phyloP scores from a whole-genome alignment of 2,113 vertebrate genomes.

The Mus musculus region DNA sequence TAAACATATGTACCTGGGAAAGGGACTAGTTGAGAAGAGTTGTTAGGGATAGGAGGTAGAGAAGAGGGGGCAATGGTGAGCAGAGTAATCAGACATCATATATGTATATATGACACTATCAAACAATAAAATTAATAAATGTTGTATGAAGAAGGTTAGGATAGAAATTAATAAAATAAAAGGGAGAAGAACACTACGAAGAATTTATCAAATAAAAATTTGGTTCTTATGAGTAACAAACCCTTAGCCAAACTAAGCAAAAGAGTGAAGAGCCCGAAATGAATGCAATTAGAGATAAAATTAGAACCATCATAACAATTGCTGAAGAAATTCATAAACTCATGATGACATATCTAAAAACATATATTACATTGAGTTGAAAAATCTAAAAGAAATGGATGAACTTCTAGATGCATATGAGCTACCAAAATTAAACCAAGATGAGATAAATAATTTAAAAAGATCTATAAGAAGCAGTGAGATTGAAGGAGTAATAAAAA shows the following conservation, averaged over 20 bases:
- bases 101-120: background rate
- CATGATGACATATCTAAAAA: background rate
- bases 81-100: background rate
- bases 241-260: background rate
- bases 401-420: conserved; percentile 25
- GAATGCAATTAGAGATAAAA: background rate
- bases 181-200: background rate
- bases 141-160: background rate
- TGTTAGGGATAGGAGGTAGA: background rate
- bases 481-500: conserved; percentile 11
- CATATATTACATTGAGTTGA: background rate
- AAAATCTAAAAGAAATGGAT: background rate
- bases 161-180: background rate
- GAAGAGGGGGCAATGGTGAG: background rate
- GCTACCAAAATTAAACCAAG: conserved; percentile 17
- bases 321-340: background rate
- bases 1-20: background rate
- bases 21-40: background rate
- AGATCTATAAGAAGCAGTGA: conserved; percentile 25
- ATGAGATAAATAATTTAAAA: conserved; percentile 24
- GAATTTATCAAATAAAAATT: background rate
- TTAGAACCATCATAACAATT: background rate
- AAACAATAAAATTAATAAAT: background rate
- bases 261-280: background rate
- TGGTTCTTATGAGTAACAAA: background rate